Conservation (phyloP, 1,140 invertebrate genomes). For the Hycleus cichorii region DNA sequence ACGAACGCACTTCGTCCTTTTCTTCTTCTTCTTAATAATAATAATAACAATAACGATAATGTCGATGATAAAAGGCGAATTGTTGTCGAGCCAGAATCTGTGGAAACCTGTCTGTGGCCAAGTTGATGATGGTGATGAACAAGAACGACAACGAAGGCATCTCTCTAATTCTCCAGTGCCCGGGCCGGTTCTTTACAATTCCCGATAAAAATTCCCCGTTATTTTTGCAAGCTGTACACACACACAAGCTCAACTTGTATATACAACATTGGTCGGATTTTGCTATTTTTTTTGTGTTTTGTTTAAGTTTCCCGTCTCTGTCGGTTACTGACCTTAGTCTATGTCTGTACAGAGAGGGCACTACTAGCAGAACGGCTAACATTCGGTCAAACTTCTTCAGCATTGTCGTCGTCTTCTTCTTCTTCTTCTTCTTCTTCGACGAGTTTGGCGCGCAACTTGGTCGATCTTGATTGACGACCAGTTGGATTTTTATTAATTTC, state of each 20-base stretch:
- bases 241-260: background rate
- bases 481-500: conserved; percentile 22
- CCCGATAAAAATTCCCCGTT: conserved; percentile 40
- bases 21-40: background rate
- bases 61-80: background rate
- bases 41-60: background rate
- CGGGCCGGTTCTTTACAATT: conserved; percentile 37
- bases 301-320: conserved; percentile 27
- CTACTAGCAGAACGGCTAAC: conserved; percentile 23
- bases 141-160: conserved; percentile 8
- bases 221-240: conserved; percentile 35
- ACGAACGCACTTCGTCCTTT: too few relatives aligned
- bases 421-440: background rate
- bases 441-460: background rate
- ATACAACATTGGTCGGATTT: conserved; percentile 32
- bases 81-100: too few relatives aligned
- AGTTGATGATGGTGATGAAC: too few relatives aligned
- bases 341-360: conserved; percentile 28
- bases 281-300: conserved; percentile 34
- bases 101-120: too few relatives aligned
- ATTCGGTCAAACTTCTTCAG: conserved; percentile 20
- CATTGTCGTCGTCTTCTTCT: conserved; percentile 1
- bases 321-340: conserved; percentile 38
- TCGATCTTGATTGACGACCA: conserved; percentile 26
- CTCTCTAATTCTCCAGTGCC: conserved; percentile 29